Conservation (phyloP, 2,113 vertebrate genomes). For the Tetraodon nigroviridis region DNA sequence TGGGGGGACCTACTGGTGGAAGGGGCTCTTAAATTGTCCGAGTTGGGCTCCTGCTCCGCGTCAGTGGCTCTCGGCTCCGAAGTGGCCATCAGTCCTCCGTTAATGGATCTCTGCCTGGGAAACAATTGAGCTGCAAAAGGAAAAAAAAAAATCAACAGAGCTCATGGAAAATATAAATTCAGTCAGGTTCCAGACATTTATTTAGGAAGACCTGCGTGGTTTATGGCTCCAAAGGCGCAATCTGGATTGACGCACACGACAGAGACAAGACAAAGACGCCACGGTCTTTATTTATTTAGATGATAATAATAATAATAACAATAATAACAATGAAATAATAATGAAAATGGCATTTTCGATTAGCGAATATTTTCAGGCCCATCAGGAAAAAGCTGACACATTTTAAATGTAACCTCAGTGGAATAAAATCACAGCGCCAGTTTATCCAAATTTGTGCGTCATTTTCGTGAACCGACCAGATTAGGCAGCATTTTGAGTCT, state of each 20-base stretch:
- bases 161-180: neutral
- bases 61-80: slow-evolving; percentile 87
- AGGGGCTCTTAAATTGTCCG: slow-evolving; percentile 88
- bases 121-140: slow-evolving; percentile 57
- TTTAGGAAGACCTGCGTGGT: no score
- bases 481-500: neutral
- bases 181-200: neutral
- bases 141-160: slow-evolving; percentile 16
- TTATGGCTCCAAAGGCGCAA: slow-evolving; percentile 6
- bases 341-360: no score
- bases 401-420: neutral
- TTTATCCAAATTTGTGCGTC: neutral
- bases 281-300: no score
- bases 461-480: neutral
- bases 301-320: no score
- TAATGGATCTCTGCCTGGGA: slow-evolving; percentile 41
- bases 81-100: slow-evolving; percentile 83
- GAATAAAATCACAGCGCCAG: neutral
- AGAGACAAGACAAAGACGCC: neutral
- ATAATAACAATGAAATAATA: no score
- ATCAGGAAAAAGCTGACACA: neutral
- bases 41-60: slow-evolving; percentile 83
- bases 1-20: slow-evolving; percentile 84
- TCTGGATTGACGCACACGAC: slow-evolving; percentile 40
- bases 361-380: neutral